These are phyloP conservation scores for Drosophila emarginata DNA, from an alignment of 2,888 invertebrate genomes.

Conservation along the genomic window DNA sequence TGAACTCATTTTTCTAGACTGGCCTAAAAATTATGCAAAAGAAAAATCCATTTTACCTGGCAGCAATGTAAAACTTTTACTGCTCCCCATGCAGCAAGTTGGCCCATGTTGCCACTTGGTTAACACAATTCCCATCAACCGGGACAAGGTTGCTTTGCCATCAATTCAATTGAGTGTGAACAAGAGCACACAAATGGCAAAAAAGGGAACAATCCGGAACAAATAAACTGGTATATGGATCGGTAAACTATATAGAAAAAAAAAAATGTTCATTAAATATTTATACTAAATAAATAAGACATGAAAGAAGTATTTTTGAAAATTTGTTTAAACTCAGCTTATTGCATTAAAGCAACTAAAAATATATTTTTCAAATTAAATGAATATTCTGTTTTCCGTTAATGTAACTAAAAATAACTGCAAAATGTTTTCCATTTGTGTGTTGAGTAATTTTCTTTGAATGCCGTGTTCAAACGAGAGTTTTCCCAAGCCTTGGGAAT, in stretches of 20 bases:
- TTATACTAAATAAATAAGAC: no score
- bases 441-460: constrained; percentile 18
- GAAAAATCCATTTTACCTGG: constrained; percentile 14
- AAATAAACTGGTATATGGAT: no score
- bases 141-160: constrained; percentile 51
- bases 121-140: constrained; percentile 66
- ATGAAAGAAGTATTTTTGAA: no score
- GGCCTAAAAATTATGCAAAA: constrained; percentile 73
- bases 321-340: no score
- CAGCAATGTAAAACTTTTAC: constrained; percentile 29
- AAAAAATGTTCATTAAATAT: no score
- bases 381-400: constrained; percentile 7
- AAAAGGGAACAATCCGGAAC: neutral
- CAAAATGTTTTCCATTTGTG: neutral
- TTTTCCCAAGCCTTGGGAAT: constrained; percentile 7
- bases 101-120: no score
- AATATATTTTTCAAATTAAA: no score
- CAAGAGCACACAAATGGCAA: neutral
- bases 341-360: no score
- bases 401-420: constrained; percentile 11
- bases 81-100: constrained; percentile 21
- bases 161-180: constrained; percentile 41
- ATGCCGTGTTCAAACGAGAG: neutral
- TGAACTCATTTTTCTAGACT: constrained; percentile 58
- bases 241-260: no score